Evolutionary conservation across 2,113 vertebrate species (phyloP), one percentile per base, ranked within the genome.

Genomic region (Brachionichthys hirsutus): DNA sequence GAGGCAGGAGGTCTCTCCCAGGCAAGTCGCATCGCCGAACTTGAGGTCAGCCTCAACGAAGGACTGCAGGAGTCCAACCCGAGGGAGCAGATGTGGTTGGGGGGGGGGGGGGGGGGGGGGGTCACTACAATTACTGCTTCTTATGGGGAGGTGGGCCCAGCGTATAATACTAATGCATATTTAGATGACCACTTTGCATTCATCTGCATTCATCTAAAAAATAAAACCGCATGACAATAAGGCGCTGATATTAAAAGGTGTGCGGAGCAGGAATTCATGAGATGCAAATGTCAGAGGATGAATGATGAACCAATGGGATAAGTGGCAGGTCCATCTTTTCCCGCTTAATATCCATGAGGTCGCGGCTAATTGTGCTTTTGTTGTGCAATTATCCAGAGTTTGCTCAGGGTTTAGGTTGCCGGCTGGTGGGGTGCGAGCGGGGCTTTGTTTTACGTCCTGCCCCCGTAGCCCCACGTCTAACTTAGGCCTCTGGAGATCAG

Each of bases 261-360:
- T 45, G 65, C 51, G 54, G 54, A 64, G 62, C 6, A 70, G 42
- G 81, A 83, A 90, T 90, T 87, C 85, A 91, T 92, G 87, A 89
- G 87, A 92, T 93, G 90, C 84, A 86, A 92, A 92, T 92, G 20
- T 84, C 22, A n/a, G n/a, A n/a, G n/a, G n/a, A n/a, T n/a, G n/a
- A n/a, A n/a, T n/a, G n/a, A n/a, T n/a, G n/a, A n/a, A n/a, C n/a
- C 12, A 46, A 74, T 70, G 40, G 75, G 53, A 63, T 76, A 84
- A 88, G 88, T 86, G 83, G 83, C 69, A 70, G 84, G 60, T 75
- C 80, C 72, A 56, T 88, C 80, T 81, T 85, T 87, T 81, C 68
- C 67, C 54, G 72, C 75, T 83, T 89, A 90, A 91, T 83, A 73
- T 86, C 86, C 82, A 14, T 72, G 73, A 51, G 74, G 73, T 91